Percentiles rank a stretch among this genome's conserved stretches.
Conservation (phyloP, 2,113 vertebrate species). For the Cebidichthys violaceus region DNA sequence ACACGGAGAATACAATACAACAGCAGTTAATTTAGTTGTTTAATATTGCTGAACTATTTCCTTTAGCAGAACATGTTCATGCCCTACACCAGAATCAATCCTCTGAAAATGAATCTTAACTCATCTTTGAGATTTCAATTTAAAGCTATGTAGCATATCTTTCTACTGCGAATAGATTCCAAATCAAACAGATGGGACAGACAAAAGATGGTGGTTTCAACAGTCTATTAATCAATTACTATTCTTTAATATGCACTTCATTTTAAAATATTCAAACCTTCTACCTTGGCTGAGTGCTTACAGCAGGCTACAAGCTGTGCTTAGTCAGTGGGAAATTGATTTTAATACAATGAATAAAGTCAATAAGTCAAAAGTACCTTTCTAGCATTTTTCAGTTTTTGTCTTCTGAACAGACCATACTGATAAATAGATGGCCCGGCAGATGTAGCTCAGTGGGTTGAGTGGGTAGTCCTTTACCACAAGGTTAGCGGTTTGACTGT, state of each 20-base stretch:
- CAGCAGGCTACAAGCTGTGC: conserved; percentile 16
- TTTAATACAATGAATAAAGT: conserved; percentile 6
- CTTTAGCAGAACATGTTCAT: background rate
- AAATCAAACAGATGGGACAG: conserved; percentile 16
- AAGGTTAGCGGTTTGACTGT: no score
- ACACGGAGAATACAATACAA: background rate
- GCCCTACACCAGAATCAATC: background rate
- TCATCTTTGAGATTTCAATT: background rate
- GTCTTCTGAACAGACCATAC: background rate
- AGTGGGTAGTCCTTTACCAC: no score
- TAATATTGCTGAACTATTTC: background rate
- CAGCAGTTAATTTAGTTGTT: background rate
- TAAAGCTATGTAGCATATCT: background rate
- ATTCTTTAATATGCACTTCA: conserved; percentile 12
- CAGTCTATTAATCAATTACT: conserved; percentile 1
- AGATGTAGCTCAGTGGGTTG: no score
- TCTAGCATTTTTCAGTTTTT: background rate
- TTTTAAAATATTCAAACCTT: conserved; percentile 1
- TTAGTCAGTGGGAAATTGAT: conserved; percentile 42
- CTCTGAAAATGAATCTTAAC: background rate
- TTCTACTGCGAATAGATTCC: background rate
- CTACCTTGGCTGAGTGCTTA: conserved; percentile 5
- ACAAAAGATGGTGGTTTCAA: background rate
- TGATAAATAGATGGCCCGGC: background rate
- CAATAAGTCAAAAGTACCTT: background rate